A percentile compares a stretch with the other conserved stretches of the same genome.
Evolutionary conservation across 2,797 vertebrate genomes (phyloP).

Genomic region (Urocyon cinereoargenteus): DNA sequence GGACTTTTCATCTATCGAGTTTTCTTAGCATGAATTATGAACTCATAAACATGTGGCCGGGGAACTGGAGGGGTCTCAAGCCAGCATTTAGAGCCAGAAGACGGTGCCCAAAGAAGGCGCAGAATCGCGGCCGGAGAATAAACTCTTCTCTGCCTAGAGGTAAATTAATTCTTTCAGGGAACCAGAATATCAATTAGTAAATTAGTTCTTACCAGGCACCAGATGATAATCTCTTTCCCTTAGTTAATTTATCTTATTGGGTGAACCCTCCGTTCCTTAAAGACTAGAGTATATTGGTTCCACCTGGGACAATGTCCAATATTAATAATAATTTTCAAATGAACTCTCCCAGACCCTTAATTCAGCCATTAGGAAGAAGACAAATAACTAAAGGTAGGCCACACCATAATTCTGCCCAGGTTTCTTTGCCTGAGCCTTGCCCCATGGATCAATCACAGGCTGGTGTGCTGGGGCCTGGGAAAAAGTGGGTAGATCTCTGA

Average conservation of each 20-base stretch:
- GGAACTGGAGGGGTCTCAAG: conserved; percentile 19
- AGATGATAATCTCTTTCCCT: conserved; percentile 49
- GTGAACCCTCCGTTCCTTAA: conserved; percentile 5
- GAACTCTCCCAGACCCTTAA: conserved; percentile 69
- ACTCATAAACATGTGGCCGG: background rate
- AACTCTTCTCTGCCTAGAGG: conserved; percentile 15
- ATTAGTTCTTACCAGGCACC: conserved; percentile 51
- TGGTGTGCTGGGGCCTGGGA: background rate
- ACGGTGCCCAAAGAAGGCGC: background rate
- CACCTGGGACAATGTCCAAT: conserved; percentile 71
- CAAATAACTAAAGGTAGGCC: conserved; percentile 61
- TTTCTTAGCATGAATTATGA: conserved; percentile 52
- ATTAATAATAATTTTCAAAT: conserved; percentile 77
- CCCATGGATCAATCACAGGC: background rate
- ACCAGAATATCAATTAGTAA: conserved; percentile 78
- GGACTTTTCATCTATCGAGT: background rate
- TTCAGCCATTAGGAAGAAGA: conserved; percentile 63
- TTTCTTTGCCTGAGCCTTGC: background rate
- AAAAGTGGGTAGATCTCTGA: background rate
- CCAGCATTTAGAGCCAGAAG: background rate
- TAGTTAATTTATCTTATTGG: conserved; percentile 75
- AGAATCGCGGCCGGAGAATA: conserved; percentile 1
- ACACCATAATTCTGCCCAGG: background rate
- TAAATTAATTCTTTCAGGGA: conserved; percentile 66
- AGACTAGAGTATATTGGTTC: conserved; percentile 63